phyloP scores from a whole-genome alignment of 2,113 vertebrate species.

The Nipponia nippon region DNA sequence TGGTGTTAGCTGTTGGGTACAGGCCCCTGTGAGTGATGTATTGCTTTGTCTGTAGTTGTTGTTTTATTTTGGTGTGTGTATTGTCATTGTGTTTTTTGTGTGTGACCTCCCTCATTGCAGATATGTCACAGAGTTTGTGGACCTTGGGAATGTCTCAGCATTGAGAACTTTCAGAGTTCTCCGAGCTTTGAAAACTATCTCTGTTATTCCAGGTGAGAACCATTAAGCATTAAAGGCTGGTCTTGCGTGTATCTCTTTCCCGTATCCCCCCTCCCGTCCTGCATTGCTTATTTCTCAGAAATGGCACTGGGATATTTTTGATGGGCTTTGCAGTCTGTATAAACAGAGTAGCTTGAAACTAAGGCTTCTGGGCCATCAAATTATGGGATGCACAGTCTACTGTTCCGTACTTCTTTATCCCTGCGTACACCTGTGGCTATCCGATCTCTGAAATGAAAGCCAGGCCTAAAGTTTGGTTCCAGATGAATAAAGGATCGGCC shows the following conservation, averaged over 20 bases:
- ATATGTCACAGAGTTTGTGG: constrained; percentile 99
- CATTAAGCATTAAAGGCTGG: constrained; percentile 74
- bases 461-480: background rate
- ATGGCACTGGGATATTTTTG: constrained; percentile 79
- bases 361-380: background rate
- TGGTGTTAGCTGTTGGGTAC: constrained; percentile 93
- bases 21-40: constrained; percentile 88
- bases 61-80: constrained; percentile 82
- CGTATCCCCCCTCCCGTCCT: background rate
- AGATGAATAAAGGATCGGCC: background rate
- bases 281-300: constrained; percentile 70
- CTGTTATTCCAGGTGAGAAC: constrained; percentile 99
- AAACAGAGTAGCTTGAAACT: background rate
- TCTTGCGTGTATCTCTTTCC: background rate
- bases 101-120: constrained; percentile 99
- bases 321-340: constrained; percentile 90
- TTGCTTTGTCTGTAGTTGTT: constrained; percentile 87
- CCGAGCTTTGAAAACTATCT: constrained; percentile 99
- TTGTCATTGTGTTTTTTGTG: constrained; percentile 94
- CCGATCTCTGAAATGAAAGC: background rate
- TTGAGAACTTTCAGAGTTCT: constrained; percentile 99
- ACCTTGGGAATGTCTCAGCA: constrained; percentile 99
- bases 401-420: accelerated
- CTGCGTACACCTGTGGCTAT: accelerated
- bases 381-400: too few species aligned